Percentiles rank a stretch among this genome's conserved stretches.
Conservation (phyloP, 2,113 vertebrate genomes). For the Serinus canaria region DNA sequence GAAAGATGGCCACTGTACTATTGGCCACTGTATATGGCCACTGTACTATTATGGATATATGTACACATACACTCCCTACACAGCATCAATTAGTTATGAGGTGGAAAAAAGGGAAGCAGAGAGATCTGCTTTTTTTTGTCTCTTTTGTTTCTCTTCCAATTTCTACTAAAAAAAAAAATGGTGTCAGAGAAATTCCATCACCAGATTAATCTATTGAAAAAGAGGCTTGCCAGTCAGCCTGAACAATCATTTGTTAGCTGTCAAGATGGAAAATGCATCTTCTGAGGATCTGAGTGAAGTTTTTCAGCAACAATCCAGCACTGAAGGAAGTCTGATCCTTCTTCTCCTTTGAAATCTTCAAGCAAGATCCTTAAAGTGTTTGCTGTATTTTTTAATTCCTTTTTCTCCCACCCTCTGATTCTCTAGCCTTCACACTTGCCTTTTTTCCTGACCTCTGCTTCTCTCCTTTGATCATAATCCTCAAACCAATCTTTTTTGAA, state of each 20-base stretch:
- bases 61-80: not conserved
- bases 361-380: not conserved
- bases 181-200: not conserved
- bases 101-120: not conserved
- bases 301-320: not conserved
- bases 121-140: not conserved
- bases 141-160: not conserved
- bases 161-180: not conserved
- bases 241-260: not conserved
- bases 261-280: not conserved
- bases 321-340: not conserved
- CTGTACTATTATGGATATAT: not conserved
- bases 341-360: slow-evolving; percentile 26
- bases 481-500: slow-evolving; percentile 4
- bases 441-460: not conserved
- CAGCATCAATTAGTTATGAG: not conserved
- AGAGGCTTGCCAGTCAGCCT: not conserved
- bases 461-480: not conserved
- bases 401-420: not conserved
- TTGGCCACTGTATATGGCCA: too few species aligned
- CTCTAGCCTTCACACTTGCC: not conserved
- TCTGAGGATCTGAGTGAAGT: not conserved
- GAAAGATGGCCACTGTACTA: too few species aligned
- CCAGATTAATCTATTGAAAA: not conserved
- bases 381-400: not conserved